Evolutionary conservation across 1,140 invertebrate species (phyloP), one percentile per base, ranked within the genome.

Genomic region (Calliphora vicina): DNA sequence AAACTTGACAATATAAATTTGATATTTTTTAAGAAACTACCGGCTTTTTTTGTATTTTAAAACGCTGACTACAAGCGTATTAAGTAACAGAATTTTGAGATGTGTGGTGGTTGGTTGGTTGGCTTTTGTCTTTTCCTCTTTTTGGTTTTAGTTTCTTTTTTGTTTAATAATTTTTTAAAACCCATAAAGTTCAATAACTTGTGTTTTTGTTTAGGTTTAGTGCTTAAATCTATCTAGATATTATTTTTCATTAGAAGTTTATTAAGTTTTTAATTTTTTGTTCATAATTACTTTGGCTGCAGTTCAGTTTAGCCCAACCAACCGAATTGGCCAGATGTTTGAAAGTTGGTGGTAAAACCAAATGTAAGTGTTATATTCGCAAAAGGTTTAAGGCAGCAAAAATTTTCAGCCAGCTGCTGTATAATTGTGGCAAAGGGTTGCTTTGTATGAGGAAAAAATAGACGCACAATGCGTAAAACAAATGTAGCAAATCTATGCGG

Each of bases 301-400:
- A 1, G n/a, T 13, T 61, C 20, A 23, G 17, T 67, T 67, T 23
- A 57, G 12, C 61, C 61, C 61, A 67, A 8, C 4, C 35, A 67
- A 67, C 61, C 61, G 10, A 67, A 67, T 67, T 67, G 61, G 61
- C 61, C 61, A 67, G 61, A 67, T 67, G 61, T 23, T 67, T 67
- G 61, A 67, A 67, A 67, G n/a, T 67, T 67, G 23, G 61, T 25
- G 20, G n/a, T 67, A 23, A 67, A 67, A 67, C 61, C 61, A 67
- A 67, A 23, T 23, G 61, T 67, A 23, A 67, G 8, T 1, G 20
- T 23, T 67, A 67, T 10, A 67, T 67, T 67, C 25, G n/a, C 61
- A 67, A 67, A 67, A 0, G 61, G 61, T 67, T 23, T 67, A 57
- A 17, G 15, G 15, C 61, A 23, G 12, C 20, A 20, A 23, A 67